These are phyloP conservation scores for Ptilodon capucinus DNA, from an alignment of 2,888 invertebrate species.

Conservation along the genomic window DNA sequence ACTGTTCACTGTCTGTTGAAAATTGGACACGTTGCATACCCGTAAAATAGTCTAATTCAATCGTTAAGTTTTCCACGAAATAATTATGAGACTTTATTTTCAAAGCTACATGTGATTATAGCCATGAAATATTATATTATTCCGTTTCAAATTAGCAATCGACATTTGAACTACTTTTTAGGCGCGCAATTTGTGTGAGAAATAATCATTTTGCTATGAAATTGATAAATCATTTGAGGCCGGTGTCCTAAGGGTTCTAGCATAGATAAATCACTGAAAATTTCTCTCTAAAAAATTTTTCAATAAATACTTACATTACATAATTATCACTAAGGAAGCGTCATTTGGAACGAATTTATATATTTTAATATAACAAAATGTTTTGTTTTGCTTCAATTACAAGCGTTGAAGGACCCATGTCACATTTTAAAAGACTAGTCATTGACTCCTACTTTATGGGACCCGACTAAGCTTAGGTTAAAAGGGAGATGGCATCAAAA, in stretches of 20 bases:
- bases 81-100: not conserved
- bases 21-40: no score
- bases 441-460: no score
- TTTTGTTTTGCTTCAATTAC: slow-evolving; percentile 19
- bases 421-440: slow-evolving; percentile 7
- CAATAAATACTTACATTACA: slow-evolving; percentile 54
- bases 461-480: no score
- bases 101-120: no score
- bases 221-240: slow-evolving; percentile 24
- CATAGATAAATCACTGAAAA: slow-evolving; percentile 39
- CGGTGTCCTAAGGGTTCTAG: slow-evolving; percentile 28
- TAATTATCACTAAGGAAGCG: slow-evolving; percentile 61
- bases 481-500: no score
- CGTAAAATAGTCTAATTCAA: no score
- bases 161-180: not conserved
- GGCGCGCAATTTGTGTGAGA: not conserved
- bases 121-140: no score
- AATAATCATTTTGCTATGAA: slow-evolving; percentile 5
- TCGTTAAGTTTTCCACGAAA: no score
- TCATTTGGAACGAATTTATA: slow-evolving; percentile 47
- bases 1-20: no score
- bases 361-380: not conserved
- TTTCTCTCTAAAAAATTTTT: slow-evolving; percentile 38
- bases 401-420: slow-evolving; percentile 34
- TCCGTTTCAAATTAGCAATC: not conserved